Percentiles rank a stretch among this genome's conserved stretches.
phyloP scores from a whole-genome alignment of 2,113 vertebrate genomes.

The Vimba vimba region DNA sequence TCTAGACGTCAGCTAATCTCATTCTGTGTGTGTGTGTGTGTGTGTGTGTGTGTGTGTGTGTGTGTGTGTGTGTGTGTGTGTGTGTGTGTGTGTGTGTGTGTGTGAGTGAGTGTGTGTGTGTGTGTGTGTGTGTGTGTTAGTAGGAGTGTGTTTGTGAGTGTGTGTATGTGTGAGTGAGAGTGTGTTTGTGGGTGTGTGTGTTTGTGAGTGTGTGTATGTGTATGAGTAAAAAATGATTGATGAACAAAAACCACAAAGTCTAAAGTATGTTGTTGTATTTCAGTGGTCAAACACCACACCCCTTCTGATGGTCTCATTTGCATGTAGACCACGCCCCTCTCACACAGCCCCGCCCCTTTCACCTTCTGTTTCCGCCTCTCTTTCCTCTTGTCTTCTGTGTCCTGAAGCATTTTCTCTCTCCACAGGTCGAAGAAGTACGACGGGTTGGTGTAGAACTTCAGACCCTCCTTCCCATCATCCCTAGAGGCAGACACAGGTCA shows the following conservation, averaged over 20 bases:
- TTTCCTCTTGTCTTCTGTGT: conserved; percentile 98
- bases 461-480: conserved; percentile 95
- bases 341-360: neutral
- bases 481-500: conserved; percentile 70
- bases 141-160: neutral
- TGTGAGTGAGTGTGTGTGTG: too few relatives aligned
- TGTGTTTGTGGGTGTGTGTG: neutral
- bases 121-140: too few relatives aligned
- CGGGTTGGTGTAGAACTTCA: conserved; percentile 98
- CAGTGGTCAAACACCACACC: neutral
- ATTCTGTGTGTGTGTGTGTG: neutral
- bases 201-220: neutral
- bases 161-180: neutral
- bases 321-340: neutral
- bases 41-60: neutral
- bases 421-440: conserved; percentile 99
- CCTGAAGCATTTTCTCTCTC: conserved; percentile 99
- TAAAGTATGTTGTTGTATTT: neutral
- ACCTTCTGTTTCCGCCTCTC: conserved; percentile 99
- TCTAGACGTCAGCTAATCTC: neutral
- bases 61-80: neutral
- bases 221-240: neutral
- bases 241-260: neutral
- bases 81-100: conserved; percentile 19
- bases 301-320: neutral